These are phyloP conservation scores for Conchocele bisecta DNA, from an alignment of 2,888 invertebrate species.

Conservation along the genomic window DNA sequence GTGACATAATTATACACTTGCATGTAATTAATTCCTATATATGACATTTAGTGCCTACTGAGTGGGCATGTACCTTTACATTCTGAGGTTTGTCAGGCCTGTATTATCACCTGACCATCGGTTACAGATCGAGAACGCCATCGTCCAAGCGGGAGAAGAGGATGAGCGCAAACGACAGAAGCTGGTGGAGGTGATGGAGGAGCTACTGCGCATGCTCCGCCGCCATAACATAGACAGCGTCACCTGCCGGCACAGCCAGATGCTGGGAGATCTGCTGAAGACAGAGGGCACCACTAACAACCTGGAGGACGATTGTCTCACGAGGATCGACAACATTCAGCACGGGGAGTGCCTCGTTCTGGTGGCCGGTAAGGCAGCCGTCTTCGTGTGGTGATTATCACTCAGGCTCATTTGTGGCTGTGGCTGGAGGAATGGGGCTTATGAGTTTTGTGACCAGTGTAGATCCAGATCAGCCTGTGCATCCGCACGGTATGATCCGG, in stretches of 20 bases:
- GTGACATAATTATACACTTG: too few relatives aligned
- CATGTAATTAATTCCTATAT: too few relatives aligned
- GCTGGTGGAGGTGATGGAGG: slow-evolving; percentile 48
- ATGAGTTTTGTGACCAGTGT: too few relatives aligned
- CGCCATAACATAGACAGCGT: slow-evolving; percentile 41
- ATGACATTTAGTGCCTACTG: too few relatives aligned
- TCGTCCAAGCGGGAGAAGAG: slow-evolving; percentile 46
- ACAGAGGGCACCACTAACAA: slow-evolving; percentile 59
- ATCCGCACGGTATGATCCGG: too few relatives aligned
- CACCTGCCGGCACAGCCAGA: slow-evolving; percentile 24
- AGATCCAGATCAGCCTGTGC: too few relatives aligned
- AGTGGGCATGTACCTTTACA: too few relatives aligned
- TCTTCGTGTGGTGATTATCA: too few relatives aligned
- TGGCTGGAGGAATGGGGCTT: too few relatives aligned
- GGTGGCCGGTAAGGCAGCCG: slow-evolving; percentile 67
- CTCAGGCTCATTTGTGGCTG: too few relatives aligned
- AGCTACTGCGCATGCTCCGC: slow-evolving; percentile 33
- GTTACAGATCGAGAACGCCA: slow-evolving; percentile 60
- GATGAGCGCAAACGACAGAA: slow-evolving; percentile 55
- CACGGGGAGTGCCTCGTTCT: slow-evolving; percentile 65
- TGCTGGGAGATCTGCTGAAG: slow-evolving; percentile 53
- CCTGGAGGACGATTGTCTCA: slow-evolving; percentile 55
- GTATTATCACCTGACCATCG: too few relatives aligned
- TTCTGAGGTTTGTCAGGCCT: too few relatives aligned
- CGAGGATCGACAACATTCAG: slow-evolving; percentile 43